A percentile compares a stretch with the other conserved stretches of the same genome.
Evolutionary conservation across 2,888 invertebrate species (phyloP).

Genomic region (Adela reaumurella): DNA sequence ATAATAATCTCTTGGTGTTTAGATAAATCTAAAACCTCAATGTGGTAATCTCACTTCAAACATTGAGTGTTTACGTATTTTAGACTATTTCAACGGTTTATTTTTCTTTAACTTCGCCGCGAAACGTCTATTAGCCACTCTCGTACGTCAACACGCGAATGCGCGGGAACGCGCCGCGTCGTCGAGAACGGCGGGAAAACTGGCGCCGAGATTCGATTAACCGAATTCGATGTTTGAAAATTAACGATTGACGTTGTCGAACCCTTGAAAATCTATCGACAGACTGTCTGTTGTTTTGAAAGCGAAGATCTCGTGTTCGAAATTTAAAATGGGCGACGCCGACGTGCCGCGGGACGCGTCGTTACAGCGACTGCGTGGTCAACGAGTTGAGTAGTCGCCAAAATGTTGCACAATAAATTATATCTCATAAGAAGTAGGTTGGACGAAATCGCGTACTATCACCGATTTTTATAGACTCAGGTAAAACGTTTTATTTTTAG

Average conservation of each 20-base stretch:
- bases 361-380: neutral
- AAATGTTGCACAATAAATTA: constrained; percentile 51
- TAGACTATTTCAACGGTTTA: neutral
- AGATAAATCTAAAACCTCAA: too few species aligned
- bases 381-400: constrained; percentile 38
- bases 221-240: neutral
- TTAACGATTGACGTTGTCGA: too few species aligned
- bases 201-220: neutral
- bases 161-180: neutral
- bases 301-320: neutral
- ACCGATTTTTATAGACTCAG: neutral
- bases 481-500: too few species aligned
- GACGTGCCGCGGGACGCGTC: neutral
- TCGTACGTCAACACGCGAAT: neutral
- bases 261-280: too few species aligned
- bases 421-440: constrained; percentile 56
- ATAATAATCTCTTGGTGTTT: too few species aligned
- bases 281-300: too few species aligned
- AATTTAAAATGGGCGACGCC: neutral
- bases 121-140: neutral
- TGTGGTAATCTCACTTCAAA: too few species aligned
- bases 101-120: neutral
- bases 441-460: neutral
- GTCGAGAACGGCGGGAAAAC: neutral
- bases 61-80: neutral